Evolutionary conservation across 92 coral and sea anemone species (phyloP), one percentile per base, ranked within the genome.

Genomic region (Palythoa grandiflora): DNA sequence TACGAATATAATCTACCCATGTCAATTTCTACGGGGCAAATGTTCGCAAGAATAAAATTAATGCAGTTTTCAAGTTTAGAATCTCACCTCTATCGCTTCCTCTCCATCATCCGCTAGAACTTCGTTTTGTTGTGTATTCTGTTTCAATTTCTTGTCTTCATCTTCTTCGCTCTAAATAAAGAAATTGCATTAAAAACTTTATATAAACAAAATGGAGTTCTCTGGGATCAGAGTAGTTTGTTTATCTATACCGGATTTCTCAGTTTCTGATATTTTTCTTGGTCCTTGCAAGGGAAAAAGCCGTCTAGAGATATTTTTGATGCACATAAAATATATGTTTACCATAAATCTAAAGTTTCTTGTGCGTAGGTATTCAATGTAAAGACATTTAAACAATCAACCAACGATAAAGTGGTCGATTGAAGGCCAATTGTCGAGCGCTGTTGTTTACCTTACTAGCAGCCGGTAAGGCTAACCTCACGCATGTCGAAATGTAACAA

Each of bases 71-170:
- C 20, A n/a, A 59, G 3, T 59, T n/a, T 38, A 13, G 35, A 66
- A 79, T 6, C 48, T 28, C 7, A 96, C 99, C 96, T 93, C 95
- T 9, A 80, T 21, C 11, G 74, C 65, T 37, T 78, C 94, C 12
- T 89, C 91, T 1, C 89, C 94, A 60, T 93, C 96, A 1, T 94
- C 96, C 36, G 89, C 98, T 17, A 93, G 85, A 1, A 72, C 92
- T 88, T 97, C 99, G 74, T 97, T 97, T 88, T 93, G 95, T 88
- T 92, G 88, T 37, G 99, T 97, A 89, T 97, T 92, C 28, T 92
- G 71, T 75, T 92, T 91, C 88, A 96, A 88, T 92, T 95, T 95
- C 88, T 93, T 95, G 6, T 92, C 89, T n/a, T 92, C 98, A 59
- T 95, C 96, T 51, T 94, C 99, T 6, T 97, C 99, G 75, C 96